Percentiles rank a stretch among this genome's conserved stretches.
Conservation (phyloP, 2,797 vertebrate species). For the Alectoris magna region DNA sequence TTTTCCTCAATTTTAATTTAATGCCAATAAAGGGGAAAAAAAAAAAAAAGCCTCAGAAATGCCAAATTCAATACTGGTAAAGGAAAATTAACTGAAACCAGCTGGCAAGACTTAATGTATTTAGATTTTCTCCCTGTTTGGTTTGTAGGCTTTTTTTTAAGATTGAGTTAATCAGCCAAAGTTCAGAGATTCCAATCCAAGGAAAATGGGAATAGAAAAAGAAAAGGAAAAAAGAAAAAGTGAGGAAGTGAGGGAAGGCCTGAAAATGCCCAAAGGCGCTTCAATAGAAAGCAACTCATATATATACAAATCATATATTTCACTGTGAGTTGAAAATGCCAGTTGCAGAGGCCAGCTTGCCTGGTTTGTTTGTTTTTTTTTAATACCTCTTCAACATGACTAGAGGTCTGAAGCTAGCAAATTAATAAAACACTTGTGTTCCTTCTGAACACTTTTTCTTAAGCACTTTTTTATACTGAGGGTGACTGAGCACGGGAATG, state of each 20-base stretch:
- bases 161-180: slow-evolving; percentile 46
- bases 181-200: not conserved
- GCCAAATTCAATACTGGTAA: not conserved
- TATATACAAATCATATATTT: not conserved
- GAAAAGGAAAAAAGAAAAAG: not conserved
- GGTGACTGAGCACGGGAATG: not conserved
- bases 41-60: not conserved
- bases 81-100: slow-evolving; percentile 49
- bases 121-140: slow-evolving; percentile 34
- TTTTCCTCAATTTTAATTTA: not conserved
- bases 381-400: not conserved
- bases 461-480: not conserved
- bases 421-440: slow-evolving; percentile 1
- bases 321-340: not conserved
- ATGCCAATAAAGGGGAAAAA: not conserved
- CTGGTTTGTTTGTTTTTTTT: not conserved
- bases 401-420: slow-evolving; percentile 39
- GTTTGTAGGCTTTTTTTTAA: not conserved
- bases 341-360: not conserved
- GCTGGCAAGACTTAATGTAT: not conserved
- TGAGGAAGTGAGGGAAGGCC: not conserved
- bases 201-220: not conserved
- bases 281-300: not conserved
- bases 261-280: not conserved
- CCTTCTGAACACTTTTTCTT: not conserved